Percentiles rank a stretch among this genome's conserved stretches.
Conservation (phyloP, 92 coral and sea anemone genomes). For the Chrysogorgia sp. region DNA sequence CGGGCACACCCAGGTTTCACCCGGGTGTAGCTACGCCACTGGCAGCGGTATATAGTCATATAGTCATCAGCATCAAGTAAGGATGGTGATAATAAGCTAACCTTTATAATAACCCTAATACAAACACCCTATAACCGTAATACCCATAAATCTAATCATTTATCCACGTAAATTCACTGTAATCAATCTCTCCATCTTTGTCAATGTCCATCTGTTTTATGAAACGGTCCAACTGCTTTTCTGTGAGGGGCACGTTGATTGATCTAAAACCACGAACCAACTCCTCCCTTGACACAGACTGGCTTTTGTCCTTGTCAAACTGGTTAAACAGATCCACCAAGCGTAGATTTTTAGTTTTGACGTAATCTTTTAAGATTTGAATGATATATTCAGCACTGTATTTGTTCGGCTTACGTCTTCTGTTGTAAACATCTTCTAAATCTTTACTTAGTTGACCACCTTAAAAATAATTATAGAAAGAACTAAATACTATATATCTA, state of each 20-base stretch:
- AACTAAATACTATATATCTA: no score
- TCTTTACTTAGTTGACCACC: not conserved
- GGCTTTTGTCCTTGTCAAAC: constrained; percentile 91
- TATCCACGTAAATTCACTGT: constrained; percentile 87
- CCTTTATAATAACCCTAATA: no score
- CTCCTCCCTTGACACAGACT: constrained; percentile 85
- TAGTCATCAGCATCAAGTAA: no score
- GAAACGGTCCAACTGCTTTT: constrained; percentile 73
- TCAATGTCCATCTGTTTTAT: constrained; percentile 76
- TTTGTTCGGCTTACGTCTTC: constrained; percentile 54
- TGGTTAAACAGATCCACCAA: constrained; percentile 88
- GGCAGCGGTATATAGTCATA: no score
- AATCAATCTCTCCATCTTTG: constrained; percentile 90
- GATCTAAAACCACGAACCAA: constrained; percentile 72
- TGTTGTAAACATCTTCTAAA: constrained; percentile 44
- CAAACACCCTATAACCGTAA: no score
- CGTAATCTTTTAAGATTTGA: constrained; percentile 72
- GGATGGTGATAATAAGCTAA: no score
- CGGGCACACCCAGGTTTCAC: no score
- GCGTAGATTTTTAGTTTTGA: constrained; percentile 78
- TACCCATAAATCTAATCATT: constrained; percentile 32
- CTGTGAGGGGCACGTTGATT: constrained; percentile 85
- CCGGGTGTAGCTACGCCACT: no score
- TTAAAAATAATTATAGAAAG: not conserved
- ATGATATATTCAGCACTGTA: constrained; percentile 57